Evolutionary conservation across 2,113 vertebrate genomes (phyloP).

Genomic region (Haemorhous mexicanus): DNA sequence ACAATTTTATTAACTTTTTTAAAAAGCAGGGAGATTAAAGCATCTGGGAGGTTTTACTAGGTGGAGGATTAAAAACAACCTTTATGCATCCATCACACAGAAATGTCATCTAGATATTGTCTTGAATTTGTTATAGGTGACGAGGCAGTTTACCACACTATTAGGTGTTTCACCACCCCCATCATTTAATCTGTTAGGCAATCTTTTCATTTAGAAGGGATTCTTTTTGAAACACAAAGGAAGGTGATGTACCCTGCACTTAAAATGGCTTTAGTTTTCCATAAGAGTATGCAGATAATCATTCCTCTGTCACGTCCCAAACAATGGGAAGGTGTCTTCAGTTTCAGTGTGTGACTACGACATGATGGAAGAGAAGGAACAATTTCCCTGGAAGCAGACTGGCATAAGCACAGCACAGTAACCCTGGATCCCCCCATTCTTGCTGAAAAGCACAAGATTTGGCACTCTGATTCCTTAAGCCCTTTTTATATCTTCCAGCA

Average conservation of each 20-base stretch:
- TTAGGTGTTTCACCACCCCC: not conserved
- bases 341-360: not conserved
- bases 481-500: not conserved
- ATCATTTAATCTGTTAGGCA: not conserved
- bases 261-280: not conserved
- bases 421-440: not conserved
- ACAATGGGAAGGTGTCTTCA: not conserved
- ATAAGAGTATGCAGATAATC: not conserved
- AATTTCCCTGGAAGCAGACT: not conserved
- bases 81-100: not conserved
- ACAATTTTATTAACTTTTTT: not conserved
- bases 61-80: not conserved
- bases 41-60: not conserved
- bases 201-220: not conserved
- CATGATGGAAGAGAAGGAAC: not conserved
- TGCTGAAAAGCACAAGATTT: not conserved
- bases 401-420: not conserved
- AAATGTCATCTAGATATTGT: not conserved
- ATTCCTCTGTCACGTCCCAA: not conserved
- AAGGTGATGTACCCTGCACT: not conserved
- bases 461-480: not conserved
- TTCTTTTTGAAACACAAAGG: not conserved
- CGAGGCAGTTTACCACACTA: not conserved
- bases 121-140: not conserved
- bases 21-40: not conserved